These are phyloP conservation scores for Falco cherrug DNA, from an alignment of 2,797 vertebrate species.

Conservation along the genomic window DNA sequence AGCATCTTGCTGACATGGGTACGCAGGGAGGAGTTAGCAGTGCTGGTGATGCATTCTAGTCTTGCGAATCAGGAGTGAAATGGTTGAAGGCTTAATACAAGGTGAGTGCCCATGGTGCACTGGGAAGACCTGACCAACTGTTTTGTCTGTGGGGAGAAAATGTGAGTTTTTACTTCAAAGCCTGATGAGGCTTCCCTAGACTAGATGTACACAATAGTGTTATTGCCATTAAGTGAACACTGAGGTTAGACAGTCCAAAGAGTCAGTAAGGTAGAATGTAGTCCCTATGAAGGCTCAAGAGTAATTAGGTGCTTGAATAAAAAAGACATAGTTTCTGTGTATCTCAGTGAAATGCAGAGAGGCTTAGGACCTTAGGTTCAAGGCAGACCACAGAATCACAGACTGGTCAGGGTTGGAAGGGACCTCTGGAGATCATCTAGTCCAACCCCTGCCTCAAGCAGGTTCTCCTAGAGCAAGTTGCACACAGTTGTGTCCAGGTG, in stretches of 20 bases:
- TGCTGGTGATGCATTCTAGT: background rate
- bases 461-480: too few species aligned
- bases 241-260: background rate
- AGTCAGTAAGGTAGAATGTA: background rate
- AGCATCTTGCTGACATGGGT: background rate
- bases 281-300: background rate
- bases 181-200: background rate
- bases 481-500: too few species aligned
- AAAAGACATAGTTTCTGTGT: background rate
- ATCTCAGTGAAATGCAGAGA: background rate
- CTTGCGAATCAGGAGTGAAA: background rate
- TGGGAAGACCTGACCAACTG: background rate
- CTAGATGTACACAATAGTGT: background rate
- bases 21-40: background rate
- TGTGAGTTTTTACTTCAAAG: background rate
- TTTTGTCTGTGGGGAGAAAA: background rate
- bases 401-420: too few species aligned
- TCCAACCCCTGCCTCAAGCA: too few species aligned
- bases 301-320: background rate
- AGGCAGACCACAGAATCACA: too few species aligned
- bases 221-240: background rate
- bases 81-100: background rate
- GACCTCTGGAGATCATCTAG: too few species aligned
- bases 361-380: background rate
- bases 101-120: background rate